These are phyloP conservation scores for Stratiolaelaps scimitus DNA, from an alignment of 1,140 invertebrate genomes.

Conservation along the genomic window DNA sequence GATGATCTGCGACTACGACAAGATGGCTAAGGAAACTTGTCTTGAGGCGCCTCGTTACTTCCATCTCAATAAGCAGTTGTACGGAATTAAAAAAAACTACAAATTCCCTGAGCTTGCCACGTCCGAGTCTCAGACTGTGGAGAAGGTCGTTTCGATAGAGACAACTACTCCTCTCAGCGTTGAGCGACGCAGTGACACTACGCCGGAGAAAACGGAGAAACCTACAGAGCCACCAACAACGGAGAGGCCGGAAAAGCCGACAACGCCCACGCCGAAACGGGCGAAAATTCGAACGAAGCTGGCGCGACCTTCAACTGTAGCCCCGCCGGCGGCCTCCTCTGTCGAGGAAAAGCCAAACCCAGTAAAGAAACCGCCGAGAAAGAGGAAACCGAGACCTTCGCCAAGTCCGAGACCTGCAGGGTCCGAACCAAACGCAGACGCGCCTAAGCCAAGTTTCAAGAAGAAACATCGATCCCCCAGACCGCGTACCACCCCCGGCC, in stretches of 20 bases:
- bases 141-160: neutral
- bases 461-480: neutral
- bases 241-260: neutral
- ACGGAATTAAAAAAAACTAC: slow-evolving; percentile 21
- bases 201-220: neutral
- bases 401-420: slow-evolving; percentile 2
- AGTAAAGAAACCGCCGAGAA: slow-evolving; percentile 1
- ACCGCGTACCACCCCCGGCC: neutral
- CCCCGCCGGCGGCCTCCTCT: neutral
- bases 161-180: neutral
- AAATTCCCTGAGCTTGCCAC: slow-evolving; percentile 20
- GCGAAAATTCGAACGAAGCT: slow-evolving; percentile 18
- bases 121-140: slow-evolving; percentile 23
- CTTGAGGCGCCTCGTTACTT: slow-evolving; percentile 6
- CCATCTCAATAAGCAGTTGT: slow-evolving; percentile 19
- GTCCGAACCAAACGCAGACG: neutral
- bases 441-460: neutral
- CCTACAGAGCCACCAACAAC: neutral
- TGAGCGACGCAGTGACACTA: neutral
- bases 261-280: slow-evolving; percentile 4
- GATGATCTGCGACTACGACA: slow-evolving; percentile 35
- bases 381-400: slow-evolving; percentile 26
- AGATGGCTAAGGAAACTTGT: neutral
- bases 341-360: slow-evolving; percentile 7
- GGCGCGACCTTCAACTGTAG: neutral